These are phyloP conservation scores for Capromys pilorides DNA, from an alignment of 2,797 vertebrate genomes.

Conservation along the genomic window DNA sequence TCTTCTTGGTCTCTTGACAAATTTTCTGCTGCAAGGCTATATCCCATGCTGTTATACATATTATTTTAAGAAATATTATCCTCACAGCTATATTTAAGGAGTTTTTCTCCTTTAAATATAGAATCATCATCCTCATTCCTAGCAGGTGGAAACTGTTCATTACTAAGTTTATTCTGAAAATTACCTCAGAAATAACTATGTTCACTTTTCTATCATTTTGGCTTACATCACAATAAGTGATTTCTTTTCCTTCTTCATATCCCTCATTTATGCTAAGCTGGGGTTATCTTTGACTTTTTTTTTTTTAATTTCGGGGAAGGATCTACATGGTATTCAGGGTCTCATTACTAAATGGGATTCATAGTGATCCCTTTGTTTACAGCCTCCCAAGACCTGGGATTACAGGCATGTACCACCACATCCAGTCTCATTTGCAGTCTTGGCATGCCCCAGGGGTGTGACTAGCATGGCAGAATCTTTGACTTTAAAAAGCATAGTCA, in stretches of 20 bases:
- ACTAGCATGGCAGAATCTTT: not conserved
- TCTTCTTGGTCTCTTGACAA: not conserved
- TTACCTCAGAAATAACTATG: slow-evolving; percentile 20
- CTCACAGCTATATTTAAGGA: slow-evolving; percentile 40
- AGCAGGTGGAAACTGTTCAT: slow-evolving; percentile 4
- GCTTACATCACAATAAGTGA: not conserved
- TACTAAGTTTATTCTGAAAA: slow-evolving; percentile 31
- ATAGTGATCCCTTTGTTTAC: too few species aligned
- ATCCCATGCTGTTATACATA: not conserved
- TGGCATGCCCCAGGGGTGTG: too few species aligned
- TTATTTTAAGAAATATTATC: slow-evolving; percentile 59
- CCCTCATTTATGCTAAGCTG: not conserved
- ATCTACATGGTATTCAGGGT: too few species aligned
- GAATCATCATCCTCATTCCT: not conserved
- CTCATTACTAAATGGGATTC: too few species aligned
- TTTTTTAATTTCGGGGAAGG: too few species aligned
- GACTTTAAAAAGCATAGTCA: not conserved
- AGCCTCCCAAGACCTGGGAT: too few species aligned
- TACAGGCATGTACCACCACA: too few species aligned
- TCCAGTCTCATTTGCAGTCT: too few species aligned
- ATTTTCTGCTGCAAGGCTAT: slow-evolving; percentile 26
- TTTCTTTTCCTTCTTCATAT: not conserved
- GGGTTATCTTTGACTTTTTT: not conserved
- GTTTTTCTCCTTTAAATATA: slow-evolving; percentile 6
- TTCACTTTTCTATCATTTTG: slow-evolving; percentile 37